A percentile compares a stretch with the other conserved stretches of the same genome.
These are phyloP conservation scores for Nibea albiflora DNA, from an alignment of 2,113 vertebrate genomes.

Conservation along the genomic window DNA sequence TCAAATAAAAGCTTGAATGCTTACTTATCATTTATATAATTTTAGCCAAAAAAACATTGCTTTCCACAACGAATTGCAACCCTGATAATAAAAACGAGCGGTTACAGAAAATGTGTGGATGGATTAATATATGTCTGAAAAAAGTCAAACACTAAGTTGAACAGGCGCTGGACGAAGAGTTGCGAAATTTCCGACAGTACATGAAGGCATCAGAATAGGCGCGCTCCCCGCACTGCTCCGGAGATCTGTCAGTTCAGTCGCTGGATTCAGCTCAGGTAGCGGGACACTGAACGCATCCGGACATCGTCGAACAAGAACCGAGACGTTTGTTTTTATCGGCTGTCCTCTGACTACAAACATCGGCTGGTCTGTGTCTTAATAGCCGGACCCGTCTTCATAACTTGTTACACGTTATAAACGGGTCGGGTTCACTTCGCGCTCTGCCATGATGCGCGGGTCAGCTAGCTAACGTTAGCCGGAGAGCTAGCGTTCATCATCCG, in stretches of 20 bases:
- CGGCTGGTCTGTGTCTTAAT: neutral
- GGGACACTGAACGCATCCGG: conserved; percentile 12
- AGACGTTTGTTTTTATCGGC: neutral
- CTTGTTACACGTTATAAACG: neutral
- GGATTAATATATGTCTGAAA: too few relatives aligned
- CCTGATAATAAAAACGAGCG: too few relatives aligned
- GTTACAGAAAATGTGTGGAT: too few relatives aligned
- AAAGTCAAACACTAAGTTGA: too few relatives aligned
- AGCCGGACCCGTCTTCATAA: rapidly evolving
- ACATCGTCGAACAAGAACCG: neutral
- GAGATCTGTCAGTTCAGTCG: conserved; percentile 73
- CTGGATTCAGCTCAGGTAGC: conserved; percentile 30
- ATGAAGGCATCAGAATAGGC: conserved; percentile 3
- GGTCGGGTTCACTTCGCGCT: conserved; percentile 1
- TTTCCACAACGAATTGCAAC: too few relatives aligned
- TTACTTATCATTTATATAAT: too few relatives aligned
- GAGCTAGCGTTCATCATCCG: conserved; percentile 40
- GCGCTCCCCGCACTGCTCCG: conserved; percentile 6
- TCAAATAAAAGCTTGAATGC: too few relatives aligned
- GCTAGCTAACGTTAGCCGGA: conserved; percentile 54
- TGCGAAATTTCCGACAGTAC: conserved; percentile 18
- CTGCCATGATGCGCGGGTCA: conserved; percentile 41
- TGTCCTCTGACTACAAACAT: neutral
- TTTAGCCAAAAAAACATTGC: too few relatives aligned
- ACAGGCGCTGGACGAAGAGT: neutral